Conservation (phyloP, 2,113 vertebrate genomes). For the Cnemophilus loriae region DNA sequence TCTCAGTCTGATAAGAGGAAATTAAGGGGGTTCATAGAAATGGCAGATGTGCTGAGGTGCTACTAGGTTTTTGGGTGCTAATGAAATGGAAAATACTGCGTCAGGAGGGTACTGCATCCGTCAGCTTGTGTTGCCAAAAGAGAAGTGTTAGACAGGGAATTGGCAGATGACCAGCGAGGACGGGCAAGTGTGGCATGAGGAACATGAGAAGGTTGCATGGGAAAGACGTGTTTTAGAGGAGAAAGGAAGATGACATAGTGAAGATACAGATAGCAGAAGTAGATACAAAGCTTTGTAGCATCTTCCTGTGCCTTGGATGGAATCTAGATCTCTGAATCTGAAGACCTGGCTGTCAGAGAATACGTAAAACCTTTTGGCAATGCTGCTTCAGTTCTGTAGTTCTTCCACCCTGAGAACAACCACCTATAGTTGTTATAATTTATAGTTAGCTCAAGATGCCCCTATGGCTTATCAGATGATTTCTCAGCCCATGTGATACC, state of each 20-base stretch:
- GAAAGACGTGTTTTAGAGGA: background rate
- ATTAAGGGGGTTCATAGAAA: background rate
- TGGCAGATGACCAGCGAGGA: background rate
- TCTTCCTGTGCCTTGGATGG: background rate
- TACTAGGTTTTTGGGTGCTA: background rate
- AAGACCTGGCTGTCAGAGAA: background rate
- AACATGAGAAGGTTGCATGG: background rate
- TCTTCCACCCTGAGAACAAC: background rate
- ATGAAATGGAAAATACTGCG: background rate
- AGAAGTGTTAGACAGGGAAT: background rate
- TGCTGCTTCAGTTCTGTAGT: background rate
- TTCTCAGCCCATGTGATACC: background rate
- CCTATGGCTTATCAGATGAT: background rate
- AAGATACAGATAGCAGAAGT: background rate
- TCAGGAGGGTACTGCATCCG: background rate
- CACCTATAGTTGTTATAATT: background rate
- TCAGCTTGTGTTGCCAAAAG: background rate
- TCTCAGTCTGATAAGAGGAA: background rate
- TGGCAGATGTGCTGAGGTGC: background rate
- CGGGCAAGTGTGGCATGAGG: fast-evolving
- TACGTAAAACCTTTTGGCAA: background rate
- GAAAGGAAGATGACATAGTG: background rate
- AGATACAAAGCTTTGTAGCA: background rate
- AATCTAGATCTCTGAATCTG: background rate
- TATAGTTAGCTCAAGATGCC: background rate